These are phyloP conservation scores for Muntiacus reevesi DNA, from an alignment of 2,113 vertebrate genomes.

Conservation along the genomic window DNA sequence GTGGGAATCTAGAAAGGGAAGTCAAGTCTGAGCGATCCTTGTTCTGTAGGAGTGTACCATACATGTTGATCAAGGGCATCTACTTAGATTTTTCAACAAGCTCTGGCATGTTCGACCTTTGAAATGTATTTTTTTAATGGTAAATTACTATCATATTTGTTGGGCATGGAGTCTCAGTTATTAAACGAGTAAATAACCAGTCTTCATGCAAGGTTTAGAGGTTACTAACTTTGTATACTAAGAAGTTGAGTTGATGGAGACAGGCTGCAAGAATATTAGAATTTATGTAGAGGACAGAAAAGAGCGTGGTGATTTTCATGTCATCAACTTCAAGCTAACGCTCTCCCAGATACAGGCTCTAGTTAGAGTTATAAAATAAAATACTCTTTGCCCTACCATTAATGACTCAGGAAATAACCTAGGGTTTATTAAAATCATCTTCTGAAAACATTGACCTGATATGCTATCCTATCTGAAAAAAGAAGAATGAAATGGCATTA, in stretches of 20 bases:
- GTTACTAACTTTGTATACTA: neutral
- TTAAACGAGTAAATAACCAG: neutral
- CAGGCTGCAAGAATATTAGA: neutral
- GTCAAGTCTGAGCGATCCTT: neutral
- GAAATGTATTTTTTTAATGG: neutral
- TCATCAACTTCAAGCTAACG: neutral
- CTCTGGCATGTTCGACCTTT: neutral
- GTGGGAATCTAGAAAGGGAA: neutral
- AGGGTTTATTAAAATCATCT: neutral
- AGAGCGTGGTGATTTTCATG: neutral
- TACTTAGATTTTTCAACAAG: neutral
- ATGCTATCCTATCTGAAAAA: neutral
- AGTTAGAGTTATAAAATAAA: neutral
- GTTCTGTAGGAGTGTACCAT: too few relatives aligned
- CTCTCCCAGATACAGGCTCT: neutral
- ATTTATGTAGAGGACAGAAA: neutral
- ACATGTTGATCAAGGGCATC: neutral
- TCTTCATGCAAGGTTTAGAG: neutral
- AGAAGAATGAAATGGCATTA: neutral
- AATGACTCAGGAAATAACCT: conserved; percentile 8
- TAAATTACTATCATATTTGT: neutral
- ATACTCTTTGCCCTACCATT: neutral
- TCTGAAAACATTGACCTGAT: neutral
- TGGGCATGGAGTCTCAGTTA: neutral
- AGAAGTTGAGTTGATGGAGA: neutral